These are phyloP conservation scores for Erebia aethiops DNA, from an alignment of 2,888 invertebrate genomes.

Conservation along the genomic window DNA sequence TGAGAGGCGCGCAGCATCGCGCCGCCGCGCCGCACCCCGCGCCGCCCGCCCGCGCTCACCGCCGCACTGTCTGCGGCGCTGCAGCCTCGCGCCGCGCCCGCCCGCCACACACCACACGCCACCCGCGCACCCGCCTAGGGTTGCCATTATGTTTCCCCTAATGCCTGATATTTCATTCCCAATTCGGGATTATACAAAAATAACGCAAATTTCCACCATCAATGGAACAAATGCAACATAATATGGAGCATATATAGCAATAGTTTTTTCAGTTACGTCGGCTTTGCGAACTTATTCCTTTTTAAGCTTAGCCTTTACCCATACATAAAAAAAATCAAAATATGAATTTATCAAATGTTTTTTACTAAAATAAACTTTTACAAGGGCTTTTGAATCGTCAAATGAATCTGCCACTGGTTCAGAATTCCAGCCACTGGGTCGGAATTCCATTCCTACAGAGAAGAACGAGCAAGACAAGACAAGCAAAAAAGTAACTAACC, in stretches of 20 bases:
- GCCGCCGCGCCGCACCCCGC: slow-evolving; percentile 82
- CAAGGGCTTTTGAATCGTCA: no score
- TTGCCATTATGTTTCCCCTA: slow-evolving; percentile 11
- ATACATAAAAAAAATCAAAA: no score
- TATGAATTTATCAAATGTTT: no score
- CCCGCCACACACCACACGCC: slow-evolving; percentile 46
- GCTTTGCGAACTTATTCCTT: background rate
- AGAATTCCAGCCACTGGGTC: no score
- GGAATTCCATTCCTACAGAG: no score
- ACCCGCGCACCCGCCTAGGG: slow-evolving; percentile 42
- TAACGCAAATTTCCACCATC: background rate
- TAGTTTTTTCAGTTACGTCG: background rate
- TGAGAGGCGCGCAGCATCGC: slow-evolving; percentile 86
- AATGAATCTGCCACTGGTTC: no score
- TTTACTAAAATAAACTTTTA: no score
- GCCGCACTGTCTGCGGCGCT: slow-evolving; percentile 73
- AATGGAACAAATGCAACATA: no score
- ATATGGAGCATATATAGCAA: background rate
- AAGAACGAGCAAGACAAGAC: no score
- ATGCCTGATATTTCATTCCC: slow-evolving; percentile 1
- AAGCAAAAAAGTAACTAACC: no score
- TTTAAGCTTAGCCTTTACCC: background rate
- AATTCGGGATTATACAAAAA: slow-evolving; percentile 3
- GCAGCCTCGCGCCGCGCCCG: slow-evolving; percentile 67
- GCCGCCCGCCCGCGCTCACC: slow-evolving; percentile 57